Conservation (phyloP, 2,888 invertebrate genomes). For the Dolichopus griseipennis region DNA sequence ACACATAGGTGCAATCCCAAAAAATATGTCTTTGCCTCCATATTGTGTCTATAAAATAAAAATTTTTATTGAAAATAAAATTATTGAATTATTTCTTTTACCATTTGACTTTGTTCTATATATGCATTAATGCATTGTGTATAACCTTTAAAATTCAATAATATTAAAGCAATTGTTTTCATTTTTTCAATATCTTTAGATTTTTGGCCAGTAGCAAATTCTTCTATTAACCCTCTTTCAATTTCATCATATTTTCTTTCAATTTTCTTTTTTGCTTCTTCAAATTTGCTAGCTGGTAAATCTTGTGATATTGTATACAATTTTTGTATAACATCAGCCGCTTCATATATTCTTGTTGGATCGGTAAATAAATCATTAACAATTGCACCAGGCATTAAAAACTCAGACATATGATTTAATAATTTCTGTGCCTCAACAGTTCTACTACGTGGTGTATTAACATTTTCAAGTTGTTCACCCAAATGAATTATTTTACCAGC, state of each 20-base stretch:
- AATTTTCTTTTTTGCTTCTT: constrained; percentile 75
- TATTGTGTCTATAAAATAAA: constrained; percentile 60
- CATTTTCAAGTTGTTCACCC: constrained; percentile 96
- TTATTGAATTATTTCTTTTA: constrained; percentile 36
- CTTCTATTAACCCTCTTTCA: constrained; percentile 81
- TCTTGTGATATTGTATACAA: constrained; percentile 92
- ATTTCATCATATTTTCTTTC: constrained; percentile 83
- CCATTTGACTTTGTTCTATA: constrained; percentile 92
- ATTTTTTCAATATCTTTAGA: constrained; percentile 77
- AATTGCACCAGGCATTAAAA: constrained; percentile 75
- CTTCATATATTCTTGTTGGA: constrained; percentile 68
- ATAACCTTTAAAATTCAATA: constrained; percentile 95
- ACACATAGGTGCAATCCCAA: constrained; percentile 81
- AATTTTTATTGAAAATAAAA: constrained; percentile 14
- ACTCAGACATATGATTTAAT: constrained; percentile 86
- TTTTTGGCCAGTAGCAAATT: constrained; percentile 84
- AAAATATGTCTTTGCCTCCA: constrained; percentile 81
- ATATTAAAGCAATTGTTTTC: constrained; percentile 84
- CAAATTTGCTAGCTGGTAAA: constrained; percentile 78
- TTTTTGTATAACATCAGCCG: constrained; percentile 96
- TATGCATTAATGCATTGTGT: constrained; percentile 93
- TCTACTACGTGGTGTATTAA: constrained; percentile 86
- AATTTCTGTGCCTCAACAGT: constrained; percentile 92
- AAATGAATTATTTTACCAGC: constrained; percentile 95
- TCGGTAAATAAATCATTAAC: constrained; percentile 82